Conservation (phyloP, 2,113 vertebrate species). For the Rafetus swinhoei region DNA sequence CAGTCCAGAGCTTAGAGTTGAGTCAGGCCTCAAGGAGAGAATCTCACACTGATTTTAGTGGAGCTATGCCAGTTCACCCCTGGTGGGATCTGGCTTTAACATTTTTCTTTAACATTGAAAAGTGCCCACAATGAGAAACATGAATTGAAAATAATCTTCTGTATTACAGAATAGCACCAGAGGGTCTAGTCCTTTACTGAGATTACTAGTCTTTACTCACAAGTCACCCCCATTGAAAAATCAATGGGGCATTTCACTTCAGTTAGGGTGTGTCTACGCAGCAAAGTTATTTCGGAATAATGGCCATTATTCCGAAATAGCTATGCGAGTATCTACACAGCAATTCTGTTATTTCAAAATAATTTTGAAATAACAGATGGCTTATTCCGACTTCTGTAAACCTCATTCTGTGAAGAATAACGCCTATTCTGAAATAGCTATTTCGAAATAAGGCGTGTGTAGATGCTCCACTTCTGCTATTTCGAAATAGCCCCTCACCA, state of each 20-base stretch:
- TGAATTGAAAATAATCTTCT: neutral
- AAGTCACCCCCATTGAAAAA: neutral
- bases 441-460: too few relatives aligned
- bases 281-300: too few relatives aligned
- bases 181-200: neutral
- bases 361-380: too few relatives aligned
- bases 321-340: too few relatives aligned
- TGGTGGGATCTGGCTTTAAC: neutral
- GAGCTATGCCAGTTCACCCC: neutral
- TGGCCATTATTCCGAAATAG: too few relatives aligned
- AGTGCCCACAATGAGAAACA: neutral
- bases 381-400: too few relatives aligned
- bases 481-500: too few relatives aligned
- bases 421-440: too few relatives aligned
- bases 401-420: too few relatives aligned
- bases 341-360: too few relatives aligned
- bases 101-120: neutral
- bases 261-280: neutral
- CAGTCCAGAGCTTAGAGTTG: neutral
- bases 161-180: neutral
- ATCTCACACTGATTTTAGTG: neutral
- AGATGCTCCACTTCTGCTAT: too few relatives aligned
- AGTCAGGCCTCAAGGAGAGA: neutral
- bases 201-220: neutral
- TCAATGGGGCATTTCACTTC: neutral